phyloP scores from a whole-genome alignment of 2,113 vertebrate species.

The Astur gentilis region DNA sequence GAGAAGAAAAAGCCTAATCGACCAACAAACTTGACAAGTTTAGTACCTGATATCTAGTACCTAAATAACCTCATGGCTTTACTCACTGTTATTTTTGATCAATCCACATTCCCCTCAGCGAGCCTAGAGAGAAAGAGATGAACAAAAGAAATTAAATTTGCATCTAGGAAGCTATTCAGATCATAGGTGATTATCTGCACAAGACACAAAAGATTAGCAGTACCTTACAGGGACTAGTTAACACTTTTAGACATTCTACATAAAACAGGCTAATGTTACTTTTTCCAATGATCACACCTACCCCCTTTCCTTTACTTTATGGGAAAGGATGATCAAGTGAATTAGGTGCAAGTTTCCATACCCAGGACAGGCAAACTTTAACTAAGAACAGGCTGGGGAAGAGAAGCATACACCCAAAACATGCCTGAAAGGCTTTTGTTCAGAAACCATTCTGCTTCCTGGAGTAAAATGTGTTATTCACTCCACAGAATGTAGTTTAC shows the following conservation, averaged over 20 bases:
- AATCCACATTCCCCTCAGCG: neutral
- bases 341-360: neutral
- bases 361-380: neutral
- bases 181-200: neutral
- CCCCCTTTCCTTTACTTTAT: neutral
- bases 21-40: neutral
- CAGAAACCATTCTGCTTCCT: neutral
- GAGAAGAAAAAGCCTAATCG: neutral
- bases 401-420: neutral
- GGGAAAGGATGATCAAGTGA: neutral
- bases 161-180: neutral
- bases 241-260: neutral
- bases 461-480: neutral
- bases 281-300: neutral
- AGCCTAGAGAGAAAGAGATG: neutral
- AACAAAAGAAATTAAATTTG: neutral
- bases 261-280: neutral
- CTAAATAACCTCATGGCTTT: neutral
- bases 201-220: neutral
- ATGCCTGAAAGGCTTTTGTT: neutral
- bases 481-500: neutral
- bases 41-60: neutral
- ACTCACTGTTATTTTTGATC: slow-evolving; percentile 1
- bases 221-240: neutral
- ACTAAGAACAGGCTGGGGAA: neutral